These are phyloP conservation scores for Lycocorax pyrrhopterus DNA, from an alignment of 2,113 vertebrate genomes.

Conservation along the genomic window DNA sequence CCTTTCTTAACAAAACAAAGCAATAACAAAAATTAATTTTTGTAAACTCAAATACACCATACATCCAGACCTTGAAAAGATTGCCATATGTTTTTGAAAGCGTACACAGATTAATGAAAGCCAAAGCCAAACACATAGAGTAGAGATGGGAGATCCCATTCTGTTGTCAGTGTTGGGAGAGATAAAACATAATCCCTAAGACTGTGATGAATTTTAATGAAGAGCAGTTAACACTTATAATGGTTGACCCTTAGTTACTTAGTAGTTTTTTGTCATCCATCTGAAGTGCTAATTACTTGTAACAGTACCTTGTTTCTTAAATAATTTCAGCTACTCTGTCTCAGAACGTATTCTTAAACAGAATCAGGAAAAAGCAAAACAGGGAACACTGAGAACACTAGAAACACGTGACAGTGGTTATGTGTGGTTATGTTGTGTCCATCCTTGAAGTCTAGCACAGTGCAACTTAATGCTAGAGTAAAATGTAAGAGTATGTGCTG, in stretches of 20 bases:
- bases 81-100: neutral
- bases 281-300: neutral
- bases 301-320: neutral
- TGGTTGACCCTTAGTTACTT: neutral
- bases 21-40: neutral
- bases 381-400: neutral
- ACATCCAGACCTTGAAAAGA: neutral
- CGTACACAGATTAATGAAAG: neutral
- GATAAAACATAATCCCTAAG: neutral
- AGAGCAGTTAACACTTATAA: neutral
- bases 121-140: neutral
- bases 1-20: neutral
- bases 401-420: neutral
- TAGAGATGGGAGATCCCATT: neutral
- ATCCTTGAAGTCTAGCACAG: neutral
- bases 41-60: neutral
- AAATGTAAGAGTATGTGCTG: neutral
- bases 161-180: neutral
- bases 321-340: neutral
- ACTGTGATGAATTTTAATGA: neutral
- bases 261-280: neutral
- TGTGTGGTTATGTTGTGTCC: neutral
- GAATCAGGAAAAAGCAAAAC: neutral
- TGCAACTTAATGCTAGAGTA: neutral
- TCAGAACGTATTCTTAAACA: neutral